A percentile compares a stretch with the other conserved stretches of the same genome.
Evolutionary conservation across 2,797 vertebrate species (phyloP).

Genomic region (Alfaro cultratus): DNA sequence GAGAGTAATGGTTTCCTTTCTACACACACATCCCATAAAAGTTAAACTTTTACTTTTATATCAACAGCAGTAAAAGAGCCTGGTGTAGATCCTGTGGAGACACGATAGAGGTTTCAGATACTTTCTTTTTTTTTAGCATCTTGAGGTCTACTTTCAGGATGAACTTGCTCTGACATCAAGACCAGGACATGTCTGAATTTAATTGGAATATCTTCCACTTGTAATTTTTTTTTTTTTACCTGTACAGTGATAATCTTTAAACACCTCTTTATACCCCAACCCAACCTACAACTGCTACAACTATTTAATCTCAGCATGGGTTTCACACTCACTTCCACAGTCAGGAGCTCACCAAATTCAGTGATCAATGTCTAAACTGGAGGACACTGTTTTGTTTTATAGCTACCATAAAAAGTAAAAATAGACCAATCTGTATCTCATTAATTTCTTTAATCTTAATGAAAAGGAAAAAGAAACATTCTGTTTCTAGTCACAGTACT

Average conservation of each 20-base stretch:
- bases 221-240: neutral
- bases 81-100: neutral
- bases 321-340: neutral
- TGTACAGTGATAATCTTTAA: neutral
- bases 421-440: neutral
- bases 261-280: neutral
- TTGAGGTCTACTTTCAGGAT: neutral
- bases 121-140: neutral
- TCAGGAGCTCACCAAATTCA: neutral
- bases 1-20: neutral
- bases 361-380: neutral
- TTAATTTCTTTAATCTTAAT: neutral
- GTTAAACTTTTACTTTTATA: constrained; percentile 7
- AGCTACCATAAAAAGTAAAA: neutral
- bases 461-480: neutral
- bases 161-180: neutral
- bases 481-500: neutral
- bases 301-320: neutral
- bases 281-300: neutral
- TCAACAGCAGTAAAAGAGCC: neutral
- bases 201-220: neutral
- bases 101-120: neutral
- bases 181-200: neutral
- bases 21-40: neutral
- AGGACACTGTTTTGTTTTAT: neutral